These are phyloP conservation scores for Ferrisia virgata DNA, from an alignment of 2,888 invertebrate species.

Conservation along the genomic window DNA sequence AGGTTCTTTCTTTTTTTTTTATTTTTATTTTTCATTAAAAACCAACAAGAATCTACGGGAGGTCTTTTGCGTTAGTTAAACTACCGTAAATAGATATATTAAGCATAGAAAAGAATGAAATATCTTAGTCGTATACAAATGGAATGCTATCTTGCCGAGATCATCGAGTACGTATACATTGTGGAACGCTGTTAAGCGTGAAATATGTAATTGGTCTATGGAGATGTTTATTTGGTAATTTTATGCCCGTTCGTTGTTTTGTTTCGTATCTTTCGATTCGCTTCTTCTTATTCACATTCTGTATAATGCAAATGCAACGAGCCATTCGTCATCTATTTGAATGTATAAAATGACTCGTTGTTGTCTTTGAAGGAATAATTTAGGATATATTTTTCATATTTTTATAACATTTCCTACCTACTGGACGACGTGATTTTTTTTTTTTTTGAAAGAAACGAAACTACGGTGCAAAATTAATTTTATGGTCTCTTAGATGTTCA, in stretches of 20 bases:
- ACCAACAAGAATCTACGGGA: slow-evolving; percentile 39
- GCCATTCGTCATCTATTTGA: background rate
- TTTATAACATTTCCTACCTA: no score
- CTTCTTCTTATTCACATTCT: no score
- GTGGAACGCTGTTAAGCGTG: slow-evolving; percentile 30
- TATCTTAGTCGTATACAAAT: slow-evolving; percentile 23
- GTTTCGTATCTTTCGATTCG: background rate
- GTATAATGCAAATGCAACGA: no score
- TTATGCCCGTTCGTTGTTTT: background rate
- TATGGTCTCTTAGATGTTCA: no score
- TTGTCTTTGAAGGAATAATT: no score
- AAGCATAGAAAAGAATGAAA: slow-evolving; percentile 7
- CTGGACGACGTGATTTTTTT: no score
- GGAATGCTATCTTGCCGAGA: slow-evolving; percentile 12
- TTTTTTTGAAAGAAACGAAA: no score
- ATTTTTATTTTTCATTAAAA: slow-evolving; percentile 9
- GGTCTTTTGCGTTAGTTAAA: slow-evolving; percentile 38
- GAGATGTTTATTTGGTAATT: background rate
- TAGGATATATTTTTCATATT: no score
- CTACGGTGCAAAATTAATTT: no score
- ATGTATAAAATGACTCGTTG: no score
- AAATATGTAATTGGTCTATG: slow-evolving; percentile 15
- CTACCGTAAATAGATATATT: slow-evolving; percentile 36
- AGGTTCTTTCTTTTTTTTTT: background rate
- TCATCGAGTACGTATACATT: background rate